Evolutionary conservation across 2,888 invertebrate genomes (phyloP).

Genomic region (Rhamnusium bicolor): DNA sequence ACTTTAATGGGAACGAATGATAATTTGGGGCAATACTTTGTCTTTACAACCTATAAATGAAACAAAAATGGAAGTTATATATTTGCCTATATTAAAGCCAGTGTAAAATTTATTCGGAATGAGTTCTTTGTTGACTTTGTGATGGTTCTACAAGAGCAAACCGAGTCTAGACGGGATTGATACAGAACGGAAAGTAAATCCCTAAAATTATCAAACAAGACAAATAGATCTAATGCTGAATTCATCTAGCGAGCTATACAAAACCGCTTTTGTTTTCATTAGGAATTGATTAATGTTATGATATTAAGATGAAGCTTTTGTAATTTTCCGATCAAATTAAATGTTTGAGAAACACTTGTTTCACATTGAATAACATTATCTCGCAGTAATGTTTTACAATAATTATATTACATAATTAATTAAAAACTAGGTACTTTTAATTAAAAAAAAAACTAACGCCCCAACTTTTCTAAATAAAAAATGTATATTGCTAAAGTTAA

Average conservation of each 20-base stretch:
- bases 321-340: constrained; percentile 29
- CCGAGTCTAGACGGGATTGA: constrained; percentile 53
- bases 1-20: neutral
- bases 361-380: neutral
- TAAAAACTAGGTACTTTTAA: neutral
- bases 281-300: constrained; percentile 27
- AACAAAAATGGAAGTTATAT: constrained; percentile 30
- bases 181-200: constrained; percentile 58
- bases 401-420: neutral
- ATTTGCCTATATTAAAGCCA: constrained; percentile 29
- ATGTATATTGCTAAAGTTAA: no score
- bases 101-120: constrained; percentile 47
- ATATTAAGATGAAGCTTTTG: constrained; percentile 22
- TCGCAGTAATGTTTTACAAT: neutral
- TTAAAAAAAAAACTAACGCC: no score
- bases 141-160: constrained; percentile 48
- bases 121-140: constrained; percentile 52
- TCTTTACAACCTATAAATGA: neutral
- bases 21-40: constrained; percentile 15
- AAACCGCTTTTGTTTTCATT: constrained; percentile 27
- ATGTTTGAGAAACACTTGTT: neutral
- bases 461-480: no score
- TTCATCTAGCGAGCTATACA: constrained; percentile 13
- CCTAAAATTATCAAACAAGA: constrained; percentile 59
- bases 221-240: constrained; percentile 54